Conservation (phyloP, 2,797 vertebrate genomes). For the Typhlichthys eigenmanni region DNA sequence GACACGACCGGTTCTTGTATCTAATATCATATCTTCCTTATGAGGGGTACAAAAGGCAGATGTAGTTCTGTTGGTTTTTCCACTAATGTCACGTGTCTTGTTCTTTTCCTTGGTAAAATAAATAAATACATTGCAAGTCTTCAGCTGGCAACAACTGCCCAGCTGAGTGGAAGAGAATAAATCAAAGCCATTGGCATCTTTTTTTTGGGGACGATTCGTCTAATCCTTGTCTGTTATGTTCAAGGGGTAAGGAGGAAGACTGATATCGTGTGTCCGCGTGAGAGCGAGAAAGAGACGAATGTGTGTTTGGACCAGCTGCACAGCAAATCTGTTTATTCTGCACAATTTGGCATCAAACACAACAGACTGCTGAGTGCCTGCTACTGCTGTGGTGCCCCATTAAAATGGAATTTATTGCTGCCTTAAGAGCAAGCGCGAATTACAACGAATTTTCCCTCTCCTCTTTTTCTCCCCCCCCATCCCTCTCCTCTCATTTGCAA, state of each 20-base stretch:
- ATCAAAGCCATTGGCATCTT: constrained; percentile 58
- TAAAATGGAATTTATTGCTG: constrained; percentile 75
- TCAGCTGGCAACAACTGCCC: constrained; percentile 56
- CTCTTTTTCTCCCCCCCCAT: constrained; percentile 16
- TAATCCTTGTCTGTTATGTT: constrained; percentile 51
- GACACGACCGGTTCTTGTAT: neutral
- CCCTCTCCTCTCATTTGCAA: constrained; percentile 39
- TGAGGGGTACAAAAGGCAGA: constrained; percentile 47
- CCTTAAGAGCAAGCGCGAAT: constrained; percentile 69
- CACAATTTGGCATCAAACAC: constrained; percentile 80
- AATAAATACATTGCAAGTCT: constrained; percentile 51
- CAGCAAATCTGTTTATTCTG: constrained; percentile 80
- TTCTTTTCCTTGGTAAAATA: constrained; percentile 43
- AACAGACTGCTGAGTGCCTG: constrained; percentile 76
- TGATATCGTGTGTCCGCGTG: constrained; percentile 2
- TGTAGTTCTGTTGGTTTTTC: constrained; percentile 50
- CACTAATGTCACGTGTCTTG: constrained; percentile 45
- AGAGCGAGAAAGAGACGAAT: constrained; percentile 16
- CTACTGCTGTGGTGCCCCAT: constrained; percentile 72
- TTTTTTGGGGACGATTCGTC: constrained; percentile 56
- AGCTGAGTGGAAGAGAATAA: constrained; percentile 59
- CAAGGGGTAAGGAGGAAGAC: neutral
- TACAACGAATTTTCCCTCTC: constrained; percentile 45
- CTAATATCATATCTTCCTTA: constrained; percentile 24
- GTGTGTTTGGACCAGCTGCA: constrained; percentile 63